phyloP scores from a whole-genome alignment of 2,888 invertebrate species.

The Rhorus exstirpatorius region DNA sequence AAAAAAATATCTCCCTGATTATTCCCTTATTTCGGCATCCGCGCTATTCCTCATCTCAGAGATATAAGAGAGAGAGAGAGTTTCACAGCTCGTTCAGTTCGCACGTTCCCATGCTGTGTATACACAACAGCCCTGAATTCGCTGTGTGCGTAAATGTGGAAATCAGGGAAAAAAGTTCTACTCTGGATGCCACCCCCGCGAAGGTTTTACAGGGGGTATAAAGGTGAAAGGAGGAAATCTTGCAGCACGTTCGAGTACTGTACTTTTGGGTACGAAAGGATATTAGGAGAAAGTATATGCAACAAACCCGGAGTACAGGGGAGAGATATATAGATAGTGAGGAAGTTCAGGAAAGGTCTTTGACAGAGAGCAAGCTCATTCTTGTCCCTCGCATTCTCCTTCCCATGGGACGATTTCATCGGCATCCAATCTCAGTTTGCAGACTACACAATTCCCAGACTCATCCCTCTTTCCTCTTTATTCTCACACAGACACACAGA shows the following conservation, averaged over 20 bases:
- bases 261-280: slow-evolving; percentile 55
- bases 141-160: slow-evolving; percentile 9
- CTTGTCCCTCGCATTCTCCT: slow-evolving; percentile 4
- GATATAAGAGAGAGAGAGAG: too few species aligned
- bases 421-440: slow-evolving; percentile 79
- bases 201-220: neutral
- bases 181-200: slow-evolving; percentile 33
- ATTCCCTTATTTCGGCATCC: neutral
- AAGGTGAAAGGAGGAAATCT: slow-evolving; percentile 8
- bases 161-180: slow-evolving; percentile 14
- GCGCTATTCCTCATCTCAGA: too few species aligned
- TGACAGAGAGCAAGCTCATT: slow-evolving; percentile 32
- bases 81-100: slow-evolving; percentile 2
- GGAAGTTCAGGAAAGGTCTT: slow-evolving; percentile 27
- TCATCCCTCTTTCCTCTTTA: slow-evolving; percentile 20
- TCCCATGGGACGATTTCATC: slow-evolving; percentile 79
- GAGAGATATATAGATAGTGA: slow-evolving; percentile 46
- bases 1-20: neutral
- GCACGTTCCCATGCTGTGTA: too few species aligned
- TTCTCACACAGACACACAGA: too few species aligned
- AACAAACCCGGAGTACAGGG: slow-evolving; percentile 71
- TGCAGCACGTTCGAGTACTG: slow-evolving; percentile 8
- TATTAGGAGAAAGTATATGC: slow-evolving; percentile 81
- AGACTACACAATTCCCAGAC: slow-evolving; percentile 57
- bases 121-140: neutral